Evolutionary conservation across 1,140 invertebrate species (phyloP), one percentile per base, ranked within the genome.

Genomic region (Pristionchus pacificus): DNA sequence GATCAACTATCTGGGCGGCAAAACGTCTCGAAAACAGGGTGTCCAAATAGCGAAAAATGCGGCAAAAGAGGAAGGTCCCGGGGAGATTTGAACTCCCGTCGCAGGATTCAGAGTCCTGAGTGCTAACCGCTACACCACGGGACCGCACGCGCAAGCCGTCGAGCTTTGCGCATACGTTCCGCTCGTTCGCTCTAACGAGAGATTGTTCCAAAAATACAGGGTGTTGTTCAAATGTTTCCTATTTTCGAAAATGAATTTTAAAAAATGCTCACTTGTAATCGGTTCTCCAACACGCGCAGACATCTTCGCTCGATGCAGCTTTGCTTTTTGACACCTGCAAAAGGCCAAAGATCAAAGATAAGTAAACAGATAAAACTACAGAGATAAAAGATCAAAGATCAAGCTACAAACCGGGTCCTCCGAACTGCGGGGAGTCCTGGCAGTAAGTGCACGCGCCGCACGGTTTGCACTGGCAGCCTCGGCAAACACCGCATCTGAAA

Each of bases 41-140:
- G n/a, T n/a, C n/a, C n/a, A n/a, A n/a, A n/a, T n/a, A n/a, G n/a
- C n/a, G n/a, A n/a, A n/a, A n/a, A n/a, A n/a, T n/a, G n/a, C n/a
- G n/a, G n/a, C n/a, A n/a, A n/a, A n/a, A n/a, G n/a, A n/a, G n/a
- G n/a, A n/a, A n/a, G n/a, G n/a, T 57, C 55, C 55, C 55, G 55
- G 55, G 55, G 75, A 79, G 77, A 81, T 79, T 79, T 77, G 75
- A 83, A 81, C 78, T 79, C 79, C 74, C 75, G 74, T 83, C 71
- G 78, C 77, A 79, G 80, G 78, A 82, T 83, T 80, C 76, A 78
- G 71, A 78, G 77, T 79, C 74, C 81, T 80, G 75, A 78, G 81
- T 82, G 79, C 73, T 79, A 77, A 77, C 77, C 77, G 77, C 76
- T 77, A 80, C 80, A 80, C 79, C 77, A 83, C n/a, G n/a, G n/a